Conservation (phyloP, 2,113 vertebrate species). For the Laticauda colubrina region DNA sequence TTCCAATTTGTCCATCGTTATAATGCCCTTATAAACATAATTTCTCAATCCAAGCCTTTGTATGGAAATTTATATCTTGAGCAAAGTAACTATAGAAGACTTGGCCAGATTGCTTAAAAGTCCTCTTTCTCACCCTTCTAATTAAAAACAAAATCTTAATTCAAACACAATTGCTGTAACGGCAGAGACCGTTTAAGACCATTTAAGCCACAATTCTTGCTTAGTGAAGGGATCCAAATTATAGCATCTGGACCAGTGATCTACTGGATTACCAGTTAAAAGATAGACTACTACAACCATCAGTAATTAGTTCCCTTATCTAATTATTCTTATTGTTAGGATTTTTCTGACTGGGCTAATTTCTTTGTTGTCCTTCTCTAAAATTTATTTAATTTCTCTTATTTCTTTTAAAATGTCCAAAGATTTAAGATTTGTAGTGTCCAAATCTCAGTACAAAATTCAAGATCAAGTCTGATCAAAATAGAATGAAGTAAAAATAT, state of each 20-base stretch:
- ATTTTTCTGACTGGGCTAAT: neutral
- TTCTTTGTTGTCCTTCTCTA: neutral
- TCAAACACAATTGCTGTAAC: neutral
- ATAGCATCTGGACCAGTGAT: neutral
- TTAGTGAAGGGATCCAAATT: neutral
- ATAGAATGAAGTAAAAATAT: neutral
- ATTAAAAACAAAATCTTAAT: neutral
- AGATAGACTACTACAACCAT: neutral
- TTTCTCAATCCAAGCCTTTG: slow-evolving; percentile 60
- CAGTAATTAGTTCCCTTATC: neutral
- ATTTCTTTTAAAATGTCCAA: neutral
- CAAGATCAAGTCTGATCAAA: neutral
- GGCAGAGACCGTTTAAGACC: neutral
- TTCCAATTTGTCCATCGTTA: slow-evolving; percentile 68
- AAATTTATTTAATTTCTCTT: neutral
- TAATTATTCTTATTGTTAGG: neutral
- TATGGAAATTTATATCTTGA: neutral
- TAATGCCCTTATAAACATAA: slow-evolving; percentile 65
- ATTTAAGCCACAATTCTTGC: neutral
- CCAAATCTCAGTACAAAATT: neutral
- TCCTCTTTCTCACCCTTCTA: neutral
- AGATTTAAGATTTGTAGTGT: neutral
- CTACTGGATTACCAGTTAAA: neutral
- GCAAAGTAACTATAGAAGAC: neutral
- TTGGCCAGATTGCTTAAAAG: neutral